Base-by-base conservation (phyloP, 2,888 invertebrate species). In the Melolontha melolontha region DNA sequence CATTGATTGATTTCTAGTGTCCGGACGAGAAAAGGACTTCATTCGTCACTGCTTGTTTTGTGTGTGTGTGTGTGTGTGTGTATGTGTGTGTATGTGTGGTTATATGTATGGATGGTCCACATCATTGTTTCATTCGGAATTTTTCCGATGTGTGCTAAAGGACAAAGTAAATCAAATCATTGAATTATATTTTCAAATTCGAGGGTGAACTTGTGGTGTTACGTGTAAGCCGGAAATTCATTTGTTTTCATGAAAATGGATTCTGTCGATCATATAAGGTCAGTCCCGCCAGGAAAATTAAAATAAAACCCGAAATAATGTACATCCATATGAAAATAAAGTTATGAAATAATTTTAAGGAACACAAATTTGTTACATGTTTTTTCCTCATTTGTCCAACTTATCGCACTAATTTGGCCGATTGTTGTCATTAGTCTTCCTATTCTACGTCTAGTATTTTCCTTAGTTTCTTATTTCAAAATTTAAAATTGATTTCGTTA, bases 1-100 rank as follows among this genome's bases (percentile, higher is more conserved):
- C 59, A 62, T 57, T 62, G 59, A 62, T 62, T 62, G 59, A 62
- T 62, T 62, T 62, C 47, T 62, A 47, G 47, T 62, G 59, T 62
- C 59, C 47, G 39, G 14, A 49, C 47, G 59, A 62, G 59, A 62
- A 62, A 62, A 49, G 59, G 47, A 39, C 59, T 62, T 47, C 59
- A 62, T 62, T 62, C 59, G 59, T 62, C 34, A 62, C 59, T 17
- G 59, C 47, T 34, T 49, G 59, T 47, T 62, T 44, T 59, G 41
- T 47, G 14, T 34, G n/a, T 34, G 12, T 11, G 11, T 14, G 16
- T 16, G 59, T 12, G 39, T 47, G 16, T 17, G 22, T 34, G 59
- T 16, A 4, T 5, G 10, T 17, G 59, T 47, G 29, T 59, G 59
- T 14, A n/a, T n/a, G 29, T 44, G 14, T 11, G 27, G 16, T 39